Conservation (phyloP, 2,888 invertebrate genomes). For the Netelia fuscicornis region DNA sequence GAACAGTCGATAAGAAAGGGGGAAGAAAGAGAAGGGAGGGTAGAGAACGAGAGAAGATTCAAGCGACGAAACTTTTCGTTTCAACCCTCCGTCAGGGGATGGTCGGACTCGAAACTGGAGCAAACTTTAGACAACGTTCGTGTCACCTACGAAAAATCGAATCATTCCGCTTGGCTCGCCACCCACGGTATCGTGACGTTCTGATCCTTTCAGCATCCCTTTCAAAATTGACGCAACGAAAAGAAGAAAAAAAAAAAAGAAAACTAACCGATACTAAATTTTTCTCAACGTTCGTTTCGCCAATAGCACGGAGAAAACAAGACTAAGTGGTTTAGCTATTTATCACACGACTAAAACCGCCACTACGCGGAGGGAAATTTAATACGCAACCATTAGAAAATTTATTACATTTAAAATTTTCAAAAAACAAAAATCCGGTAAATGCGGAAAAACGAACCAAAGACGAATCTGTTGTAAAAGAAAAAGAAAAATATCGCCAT, state of each 20-base stretch:
- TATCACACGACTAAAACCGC: no score
- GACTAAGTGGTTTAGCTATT: no score
- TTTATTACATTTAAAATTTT: not conserved
- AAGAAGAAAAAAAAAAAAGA: not conserved
- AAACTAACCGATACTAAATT: not conserved
- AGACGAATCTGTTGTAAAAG: conserved; percentile 35
- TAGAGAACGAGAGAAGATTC: not conserved
- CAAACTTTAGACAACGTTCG: conserved; percentile 67
- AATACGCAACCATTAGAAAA: not conserved
- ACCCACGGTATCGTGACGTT: conserved; percentile 44
- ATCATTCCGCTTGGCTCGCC: conserved; percentile 46
- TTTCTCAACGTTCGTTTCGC: not conserved
- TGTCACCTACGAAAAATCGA: conserved; percentile 62
- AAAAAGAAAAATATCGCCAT: conserved; percentile 68
- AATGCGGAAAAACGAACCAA: conserved; percentile 48
- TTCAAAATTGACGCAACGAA: conserved; percentile 16
- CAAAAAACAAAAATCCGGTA: conserved; percentile 23
- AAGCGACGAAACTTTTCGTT: conserved; percentile 69
- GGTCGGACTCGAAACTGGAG: conserved; percentile 64
- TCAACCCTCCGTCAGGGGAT: conserved; percentile 44
- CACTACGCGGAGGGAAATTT: no score
- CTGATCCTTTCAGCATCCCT: conserved; percentile 35
- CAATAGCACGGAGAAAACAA: not conserved
- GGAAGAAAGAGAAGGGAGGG: conserved; percentile 4
- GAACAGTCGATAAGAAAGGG: conserved; percentile 56